Conservation (phyloP, 2,888 invertebrate species). For the Ceriagrion tenellum region DNA sequence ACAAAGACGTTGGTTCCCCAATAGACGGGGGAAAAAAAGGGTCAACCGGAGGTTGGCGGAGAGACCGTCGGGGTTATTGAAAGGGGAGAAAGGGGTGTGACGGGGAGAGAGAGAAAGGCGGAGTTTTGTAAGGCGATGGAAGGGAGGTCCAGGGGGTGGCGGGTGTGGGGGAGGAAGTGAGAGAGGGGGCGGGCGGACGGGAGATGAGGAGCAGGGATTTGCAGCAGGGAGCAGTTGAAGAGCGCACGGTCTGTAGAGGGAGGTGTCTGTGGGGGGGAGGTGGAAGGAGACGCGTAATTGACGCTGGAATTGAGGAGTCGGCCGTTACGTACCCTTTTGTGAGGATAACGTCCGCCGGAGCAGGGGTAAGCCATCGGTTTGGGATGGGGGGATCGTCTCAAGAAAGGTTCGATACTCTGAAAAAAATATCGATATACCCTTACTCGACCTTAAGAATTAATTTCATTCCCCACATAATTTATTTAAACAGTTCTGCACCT, state of each 20-base stretch:
- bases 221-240: neutral
- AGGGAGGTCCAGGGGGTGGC: too few species aligned
- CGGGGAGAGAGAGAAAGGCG: slow-evolving; percentile 3
- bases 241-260: neutral
- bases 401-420: too few species aligned
- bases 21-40: neutral
- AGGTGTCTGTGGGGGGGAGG: neutral
- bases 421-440: too few species aligned
- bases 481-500: too few species aligned
- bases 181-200: neutral
- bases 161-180: too few species aligned
- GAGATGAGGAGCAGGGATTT: neutral
- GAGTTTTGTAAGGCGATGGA: neutral
- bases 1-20: neutral
- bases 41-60: neutral
- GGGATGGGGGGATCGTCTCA: neutral
- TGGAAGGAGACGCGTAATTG: neutral
- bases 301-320: neutral
- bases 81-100: neutral
- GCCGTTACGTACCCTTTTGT: neutral
- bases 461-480: too few species aligned
- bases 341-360: neutral
- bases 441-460: too few species aligned
- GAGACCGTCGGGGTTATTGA: neutral
- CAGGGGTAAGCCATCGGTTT: neutral